A percentile compares a stretch with the other conserved stretches of the same genome.
Evolutionary conservation across 2,888 invertebrate species (phyloP).

Genomic region (Sipha maydis): DNA sequence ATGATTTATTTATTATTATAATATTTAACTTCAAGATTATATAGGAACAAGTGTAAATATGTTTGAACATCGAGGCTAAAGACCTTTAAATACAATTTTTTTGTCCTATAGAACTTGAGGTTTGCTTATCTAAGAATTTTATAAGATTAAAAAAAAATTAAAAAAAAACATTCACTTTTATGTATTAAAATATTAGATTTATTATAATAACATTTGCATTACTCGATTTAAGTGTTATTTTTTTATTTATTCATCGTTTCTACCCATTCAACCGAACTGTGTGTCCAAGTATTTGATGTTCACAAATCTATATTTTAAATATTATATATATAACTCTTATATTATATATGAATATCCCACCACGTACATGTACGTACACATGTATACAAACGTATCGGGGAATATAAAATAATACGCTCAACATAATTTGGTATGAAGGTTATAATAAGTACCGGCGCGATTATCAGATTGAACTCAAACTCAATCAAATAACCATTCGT

Average conservation of each 20-base stretch:
- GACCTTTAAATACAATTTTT: not conserved
- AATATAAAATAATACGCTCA: not conserved
- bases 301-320: too few species aligned
- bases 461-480: conserved; percentile 16
- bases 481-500: not conserved
- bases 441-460: not conserved
- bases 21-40: not conserved
- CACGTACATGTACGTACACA: too few species aligned
- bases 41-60: not conserved
- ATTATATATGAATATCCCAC: too few species aligned
- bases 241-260: not conserved
- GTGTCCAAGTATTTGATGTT: too few species aligned
- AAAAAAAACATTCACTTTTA: not conserved
- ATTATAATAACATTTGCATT: not conserved
- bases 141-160: not conserved
- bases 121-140: not conserved
- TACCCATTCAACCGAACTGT: not conserved
- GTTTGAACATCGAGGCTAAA: not conserved
- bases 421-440: conserved; percentile 11
- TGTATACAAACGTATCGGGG: not conserved
- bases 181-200: not conserved
- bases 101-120: not conserved
- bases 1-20: conserved; percentile 1
- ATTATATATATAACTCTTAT: too few species aligned
- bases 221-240: not conserved